A percentile compares a stretch with the other conserved stretches of the same genome.
Conservation (phyloP, 2,113 vertebrate species). For the Progne subis region DNA sequence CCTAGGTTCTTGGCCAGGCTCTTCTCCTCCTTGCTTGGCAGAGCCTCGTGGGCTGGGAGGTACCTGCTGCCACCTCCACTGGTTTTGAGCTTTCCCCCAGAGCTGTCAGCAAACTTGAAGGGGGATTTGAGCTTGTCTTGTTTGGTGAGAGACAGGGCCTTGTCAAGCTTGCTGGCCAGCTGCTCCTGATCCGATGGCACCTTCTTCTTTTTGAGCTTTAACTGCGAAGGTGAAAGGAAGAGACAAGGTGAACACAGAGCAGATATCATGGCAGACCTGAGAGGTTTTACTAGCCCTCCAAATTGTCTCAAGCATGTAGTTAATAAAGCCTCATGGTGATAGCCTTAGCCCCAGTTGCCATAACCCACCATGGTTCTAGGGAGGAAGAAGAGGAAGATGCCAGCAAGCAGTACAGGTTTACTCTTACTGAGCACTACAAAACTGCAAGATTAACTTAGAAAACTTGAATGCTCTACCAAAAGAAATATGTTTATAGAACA, state of each 20-base stretch:
- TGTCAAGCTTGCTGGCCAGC: conserved; percentile 91
- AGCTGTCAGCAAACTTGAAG: conserved; percentile 80
- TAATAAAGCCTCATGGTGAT: not conserved
- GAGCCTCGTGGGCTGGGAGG: conserved; percentile 67
- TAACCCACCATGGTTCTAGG: not conserved
- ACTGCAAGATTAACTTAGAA: not conserved
- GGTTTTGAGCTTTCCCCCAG: conserved; percentile 72
- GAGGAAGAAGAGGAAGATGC: not conserved
- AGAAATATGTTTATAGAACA: not conserved
- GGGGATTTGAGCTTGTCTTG: conserved; percentile 84
- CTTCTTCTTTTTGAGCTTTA: conserved; percentile 84
- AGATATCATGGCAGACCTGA: not conserved
- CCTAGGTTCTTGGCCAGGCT: conserved; percentile 78
- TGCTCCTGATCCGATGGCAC: conserved; percentile 90
- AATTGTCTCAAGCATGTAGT: not conserved
- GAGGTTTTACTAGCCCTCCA: not conserved
- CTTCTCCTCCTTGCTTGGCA: conserved; percentile 78
- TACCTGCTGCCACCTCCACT: conserved; percentile 71
- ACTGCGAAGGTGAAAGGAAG: conserved; percentile 61
- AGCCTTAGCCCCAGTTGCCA: not conserved
- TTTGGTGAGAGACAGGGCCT: conserved; percentile 91
- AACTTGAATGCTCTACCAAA: not conserved
- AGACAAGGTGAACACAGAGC: not conserved
- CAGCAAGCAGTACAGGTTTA: not conserved
- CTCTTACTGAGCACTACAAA: not conserved